Base-by-base conservation (phyloP, 2,797 vertebrate genomes). In the Mormyrus proboscirostris region DNA sequence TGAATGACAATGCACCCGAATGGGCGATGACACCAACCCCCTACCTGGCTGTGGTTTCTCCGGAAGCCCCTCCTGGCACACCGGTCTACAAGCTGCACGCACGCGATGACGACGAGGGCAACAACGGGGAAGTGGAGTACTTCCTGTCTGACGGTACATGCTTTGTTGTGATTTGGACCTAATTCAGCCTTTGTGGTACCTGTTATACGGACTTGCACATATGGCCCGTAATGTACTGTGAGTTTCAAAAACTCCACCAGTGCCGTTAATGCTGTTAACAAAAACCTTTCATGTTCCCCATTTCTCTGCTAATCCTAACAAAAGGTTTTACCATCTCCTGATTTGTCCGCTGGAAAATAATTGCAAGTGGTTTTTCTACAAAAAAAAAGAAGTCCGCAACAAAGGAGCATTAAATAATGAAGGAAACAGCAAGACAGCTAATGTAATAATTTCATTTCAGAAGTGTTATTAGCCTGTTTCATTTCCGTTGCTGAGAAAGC, bases 11-110 rank as follows among this genome's bases (percentile, higher is more conserved):
- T 0, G 91, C 94, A 3, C 97, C 97, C 0, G 94, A 96, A 22
- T 98, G 97, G 97, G 93, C 90, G 90, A 97, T 98, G 97, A 93
- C 96, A 79, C 97, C 97, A 0, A 94, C 94, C 16, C 97, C 97
- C 0, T 98, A 95, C 94, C 91, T 96, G n/a, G 95, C 97, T 0
- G 96, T 96, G 89, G 97, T 98, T 86, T 95, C 96, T 5, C 94
- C 96, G 0, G 93, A 94, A 8, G 94, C 96, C 38, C 41, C 73
- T 0, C 92, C 92, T 0, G 96, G 96, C 0, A 95, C 96, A 0
- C 90, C 96, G 50, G 97, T 98, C 5, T 98, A 98, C 93, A 96
- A 94, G 91, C 96, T 98, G 33, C 91, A 93, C 0, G 97, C 97
- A 57, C 91, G 94, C 88, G 97, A 98, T 65, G 95, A 94, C 2